These are phyloP conservation scores for Cabera pusaria DNA, from an alignment of 2,888 invertebrate species.

Conservation along the genomic window DNA sequence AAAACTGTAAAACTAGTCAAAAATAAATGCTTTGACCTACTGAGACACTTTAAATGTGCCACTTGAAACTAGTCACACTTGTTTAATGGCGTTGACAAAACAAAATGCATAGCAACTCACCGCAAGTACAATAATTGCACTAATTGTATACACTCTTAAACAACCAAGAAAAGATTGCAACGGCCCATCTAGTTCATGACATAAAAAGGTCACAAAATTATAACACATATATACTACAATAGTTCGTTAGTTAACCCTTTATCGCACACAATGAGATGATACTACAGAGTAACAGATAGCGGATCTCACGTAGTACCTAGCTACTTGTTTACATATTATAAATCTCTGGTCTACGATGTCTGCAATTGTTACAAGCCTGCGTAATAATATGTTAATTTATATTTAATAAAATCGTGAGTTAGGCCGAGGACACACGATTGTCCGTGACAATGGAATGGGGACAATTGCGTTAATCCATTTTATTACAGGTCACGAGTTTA, in stretches of 20 bases:
- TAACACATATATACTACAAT: slow-evolving; percentile 60
- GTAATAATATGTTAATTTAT: slow-evolving; percentile 80
- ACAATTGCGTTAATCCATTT: slow-evolving; percentile 66
- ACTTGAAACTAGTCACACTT: no score
- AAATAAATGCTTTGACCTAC: no score
- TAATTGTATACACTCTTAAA: no score
- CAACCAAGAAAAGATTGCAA: no score
- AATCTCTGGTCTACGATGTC: slow-evolving; percentile 68
- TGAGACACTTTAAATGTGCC: no score
- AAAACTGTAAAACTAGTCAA: no score
- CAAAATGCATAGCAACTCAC: no score
- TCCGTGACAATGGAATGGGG: slow-evolving; percentile 26
- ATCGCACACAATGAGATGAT: slow-evolving; percentile 18
- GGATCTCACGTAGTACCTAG: slow-evolving; percentile 53
- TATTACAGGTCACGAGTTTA: slow-evolving; percentile 73
- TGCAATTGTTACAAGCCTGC: slow-evolving; percentile 58
- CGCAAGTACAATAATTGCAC: no score
- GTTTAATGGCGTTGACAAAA: no score
- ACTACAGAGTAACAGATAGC: slow-evolving; percentile 26
- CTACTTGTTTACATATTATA: slow-evolving; percentile 73
- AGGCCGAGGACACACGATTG: slow-evolving; percentile 38
- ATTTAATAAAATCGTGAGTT: slow-evolving; percentile 72
- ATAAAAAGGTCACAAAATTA: slow-evolving; percentile 50
- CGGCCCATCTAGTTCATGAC: slow-evolving; percentile 45
- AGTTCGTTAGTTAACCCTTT: slow-evolving; percentile 69